Evolutionary conservation across 1,140 invertebrate species (phyloP).

Genomic region (Lepidurus packardi): DNA sequence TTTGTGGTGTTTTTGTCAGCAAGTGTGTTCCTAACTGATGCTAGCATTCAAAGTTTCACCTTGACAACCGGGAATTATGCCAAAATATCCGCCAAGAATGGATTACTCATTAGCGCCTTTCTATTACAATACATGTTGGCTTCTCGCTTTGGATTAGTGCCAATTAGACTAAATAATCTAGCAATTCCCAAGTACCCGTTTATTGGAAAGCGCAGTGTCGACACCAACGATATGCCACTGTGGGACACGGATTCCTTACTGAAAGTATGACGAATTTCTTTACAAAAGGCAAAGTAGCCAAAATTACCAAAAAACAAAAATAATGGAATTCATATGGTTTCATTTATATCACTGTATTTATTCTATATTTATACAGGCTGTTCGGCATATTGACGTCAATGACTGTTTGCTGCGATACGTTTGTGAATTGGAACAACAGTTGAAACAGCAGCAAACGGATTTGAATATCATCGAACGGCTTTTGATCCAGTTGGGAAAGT

Average conservation of each 20-base stretch:
- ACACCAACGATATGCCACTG: neutral
- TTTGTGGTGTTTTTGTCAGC: neutral
- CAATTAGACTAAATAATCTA: neutral
- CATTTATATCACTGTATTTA: too few relatives aligned
- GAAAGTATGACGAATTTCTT: neutral
- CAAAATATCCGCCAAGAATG: neutral
- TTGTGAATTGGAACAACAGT: slow-evolving; percentile 13
- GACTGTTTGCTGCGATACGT: neutral
- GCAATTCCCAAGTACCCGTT: neutral
- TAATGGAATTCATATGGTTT: neutral
- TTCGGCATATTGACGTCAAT: neutral
- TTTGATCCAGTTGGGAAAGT: neutral
- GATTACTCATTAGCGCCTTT: neutral
- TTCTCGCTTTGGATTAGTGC: neutral
- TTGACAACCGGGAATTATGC: neutral
- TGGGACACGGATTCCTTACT: neutral
- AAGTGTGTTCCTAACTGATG: neutral
- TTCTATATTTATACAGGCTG: neutral
- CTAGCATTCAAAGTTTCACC: neutral
- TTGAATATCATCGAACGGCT: neutral
- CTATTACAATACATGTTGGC: neutral
- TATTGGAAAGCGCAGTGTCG: neutral
- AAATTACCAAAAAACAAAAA: neutral
- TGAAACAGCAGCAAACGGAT: neutral
- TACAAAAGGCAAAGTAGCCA: neutral